phyloP scores from a whole-genome alignment of 2,113 vertebrate genomes.

The Nothobranchius furzeri region DNA sequence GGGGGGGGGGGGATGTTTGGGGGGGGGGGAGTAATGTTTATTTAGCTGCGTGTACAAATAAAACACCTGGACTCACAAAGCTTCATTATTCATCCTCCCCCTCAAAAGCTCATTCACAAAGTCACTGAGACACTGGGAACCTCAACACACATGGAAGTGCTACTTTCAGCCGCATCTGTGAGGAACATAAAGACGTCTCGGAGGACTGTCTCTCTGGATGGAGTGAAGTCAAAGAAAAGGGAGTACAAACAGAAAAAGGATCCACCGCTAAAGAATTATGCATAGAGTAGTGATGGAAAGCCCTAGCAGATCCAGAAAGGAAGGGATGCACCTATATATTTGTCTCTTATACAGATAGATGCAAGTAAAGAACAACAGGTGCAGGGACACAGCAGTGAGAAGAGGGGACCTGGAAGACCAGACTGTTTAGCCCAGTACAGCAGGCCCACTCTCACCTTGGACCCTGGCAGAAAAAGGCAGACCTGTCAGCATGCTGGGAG shows the following conservation, averaged over 20 bases:
- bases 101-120: conserved; percentile 20
- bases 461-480: conserved; percentile 60
- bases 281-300: conserved; percentile 59
- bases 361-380: not conserved
- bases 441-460: conserved; percentile 48
- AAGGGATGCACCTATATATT: conserved; percentile 3
- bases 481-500: conserved; percentile 40
- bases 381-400: not conserved
- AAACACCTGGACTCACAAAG: conserved; percentile 33
- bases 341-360: not conserved
- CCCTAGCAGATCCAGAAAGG: conserved; percentile 7
- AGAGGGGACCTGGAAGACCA: conserved; percentile 1
- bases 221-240: conserved; percentile 46
- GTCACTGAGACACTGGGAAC: not conserved
- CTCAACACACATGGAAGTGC: conserved; percentile 20
- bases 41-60: conserved; percentile 17
- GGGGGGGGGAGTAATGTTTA: conserved; percentile 14
- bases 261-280: conserved; percentile 63
- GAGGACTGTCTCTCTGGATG: conserved; percentile 57
- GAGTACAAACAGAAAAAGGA: conserved; percentile 32
- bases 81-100: conserved; percentile 19
- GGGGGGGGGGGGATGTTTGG: not conserved
- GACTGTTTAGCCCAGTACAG: conserved; percentile 36
- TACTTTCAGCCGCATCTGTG: conserved; percentile 35
- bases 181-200: conserved; percentile 56